Percentiles rank a stretch among this genome's conserved stretches.
phyloP scores from a whole-genome alignment of 2,888 invertebrate species.

The Plagodis pulveraria region DNA sequence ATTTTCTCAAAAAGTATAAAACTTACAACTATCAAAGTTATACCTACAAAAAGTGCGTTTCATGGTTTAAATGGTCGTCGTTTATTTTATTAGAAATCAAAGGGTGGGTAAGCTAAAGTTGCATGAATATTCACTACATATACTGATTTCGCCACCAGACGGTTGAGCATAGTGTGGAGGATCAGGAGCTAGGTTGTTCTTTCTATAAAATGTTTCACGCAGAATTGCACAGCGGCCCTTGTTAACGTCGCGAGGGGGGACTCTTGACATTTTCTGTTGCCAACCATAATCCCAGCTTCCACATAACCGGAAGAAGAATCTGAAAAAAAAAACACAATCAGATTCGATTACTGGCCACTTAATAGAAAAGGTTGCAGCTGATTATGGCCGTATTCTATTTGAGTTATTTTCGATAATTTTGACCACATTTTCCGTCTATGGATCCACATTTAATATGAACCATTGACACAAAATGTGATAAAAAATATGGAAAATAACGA shows the following conservation, averaged over 20 bases:
- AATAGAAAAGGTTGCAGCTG: too few species aligned
- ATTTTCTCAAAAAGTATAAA: too few species aligned
- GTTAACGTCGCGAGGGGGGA: constrained; percentile 65
- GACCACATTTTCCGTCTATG: too few species aligned
- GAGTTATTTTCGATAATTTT: too few species aligned
- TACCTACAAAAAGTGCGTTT: too few species aligned
- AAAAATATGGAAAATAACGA: too few species aligned
- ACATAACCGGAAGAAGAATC: constrained; percentile 80
- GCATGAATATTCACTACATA: constrained; percentile 75
- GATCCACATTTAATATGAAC: too few species aligned
- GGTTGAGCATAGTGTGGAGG: constrained; percentile 83
- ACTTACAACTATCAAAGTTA: too few species aligned
- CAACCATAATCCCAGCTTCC: constrained; percentile 85
- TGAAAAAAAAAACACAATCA: constrained; percentile 34
- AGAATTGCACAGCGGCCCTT: constrained; percentile 80
- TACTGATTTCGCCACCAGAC: constrained; percentile 63
- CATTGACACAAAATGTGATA: too few species aligned
- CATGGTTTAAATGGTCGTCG: too few species aligned
- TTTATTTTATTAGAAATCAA: not conserved
- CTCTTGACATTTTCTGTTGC: constrained; percentile 75
- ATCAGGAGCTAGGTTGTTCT: constrained; percentile 82
- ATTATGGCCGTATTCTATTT: too few species aligned
- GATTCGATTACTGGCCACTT: too few species aligned
- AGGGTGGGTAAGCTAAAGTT: constrained; percentile 34
- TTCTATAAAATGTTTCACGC: constrained; percentile 83